These are phyloP conservation scores for Bubalus kerabau DNA, from an alignment of 2,113 vertebrate genomes.

Conservation along the genomic window DNA sequence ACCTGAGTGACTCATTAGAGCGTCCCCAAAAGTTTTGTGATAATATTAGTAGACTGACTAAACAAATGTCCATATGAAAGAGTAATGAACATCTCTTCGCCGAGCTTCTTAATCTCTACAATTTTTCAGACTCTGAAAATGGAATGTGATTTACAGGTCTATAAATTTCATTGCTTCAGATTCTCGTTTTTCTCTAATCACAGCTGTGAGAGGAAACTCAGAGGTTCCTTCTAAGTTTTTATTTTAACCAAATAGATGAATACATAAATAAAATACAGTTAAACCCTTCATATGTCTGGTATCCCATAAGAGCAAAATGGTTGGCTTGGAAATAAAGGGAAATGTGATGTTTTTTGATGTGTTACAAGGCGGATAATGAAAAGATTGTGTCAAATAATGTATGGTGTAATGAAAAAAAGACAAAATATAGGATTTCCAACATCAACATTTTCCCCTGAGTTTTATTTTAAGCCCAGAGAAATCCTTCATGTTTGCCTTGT, in stretches of 20 bases:
- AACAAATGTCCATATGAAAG: background rate
- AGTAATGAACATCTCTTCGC: background rate
- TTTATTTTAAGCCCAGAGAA: constrained; percentile 40
- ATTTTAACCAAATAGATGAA: constrained; percentile 39
- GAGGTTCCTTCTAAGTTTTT: background rate
- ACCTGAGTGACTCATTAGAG: background rate
- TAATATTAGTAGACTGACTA: background rate
- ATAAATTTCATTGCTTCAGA: constrained; percentile 11
- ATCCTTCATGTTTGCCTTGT: constrained; percentile 22
- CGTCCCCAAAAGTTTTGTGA: background rate
- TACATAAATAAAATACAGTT: constrained; percentile 24
- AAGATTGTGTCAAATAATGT: constrained; percentile 17
- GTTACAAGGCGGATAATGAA: background rate
- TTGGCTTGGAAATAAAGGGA: constrained; percentile 47
- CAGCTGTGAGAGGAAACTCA: constrained; percentile 15
- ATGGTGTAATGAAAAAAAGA: background rate
- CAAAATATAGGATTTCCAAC: constrained; percentile 9
- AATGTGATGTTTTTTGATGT: constrained; percentile 22
- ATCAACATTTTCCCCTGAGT: constrained; percentile 41
- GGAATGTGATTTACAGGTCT: constrained; percentile 33
- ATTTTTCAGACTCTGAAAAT: background rate
- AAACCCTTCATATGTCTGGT: background rate
- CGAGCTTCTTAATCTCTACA: background rate
- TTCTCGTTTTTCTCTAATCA: background rate
- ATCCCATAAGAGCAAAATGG: background rate